A percentile compares a stretch with the other conserved stretches of the same genome.
These are phyloP conservation scores for Chlorodrepanis virens DNA, from an alignment of 2,113 vertebrate genomes.

Conservation along the genomic window DNA sequence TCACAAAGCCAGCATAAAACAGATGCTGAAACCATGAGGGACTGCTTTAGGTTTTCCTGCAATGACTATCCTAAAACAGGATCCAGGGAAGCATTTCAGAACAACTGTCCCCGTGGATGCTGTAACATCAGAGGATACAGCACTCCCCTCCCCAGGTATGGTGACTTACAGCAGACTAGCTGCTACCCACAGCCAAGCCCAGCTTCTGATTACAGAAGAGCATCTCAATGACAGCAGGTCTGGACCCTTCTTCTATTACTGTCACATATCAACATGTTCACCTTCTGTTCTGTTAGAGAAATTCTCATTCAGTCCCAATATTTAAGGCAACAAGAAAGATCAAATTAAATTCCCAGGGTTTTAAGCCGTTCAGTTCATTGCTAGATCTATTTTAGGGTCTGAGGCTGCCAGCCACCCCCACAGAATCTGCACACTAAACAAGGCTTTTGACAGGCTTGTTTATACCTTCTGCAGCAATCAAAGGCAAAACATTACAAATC, in stretches of 20 bases:
- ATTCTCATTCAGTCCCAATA: conserved; percentile 46
- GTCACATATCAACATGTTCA: conserved; percentile 37
- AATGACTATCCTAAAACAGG: neutral
- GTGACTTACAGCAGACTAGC: neutral
- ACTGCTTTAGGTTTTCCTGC: neutral
- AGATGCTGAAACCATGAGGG: neutral
- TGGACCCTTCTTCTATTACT: conserved; percentile 41
- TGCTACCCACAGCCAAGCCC: fast-evolving
- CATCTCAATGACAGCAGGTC: conserved; percentile 43
- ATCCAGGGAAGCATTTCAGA: neutral
- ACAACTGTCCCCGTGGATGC: fast-evolving
- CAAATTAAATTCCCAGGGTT: conserved; percentile 41
- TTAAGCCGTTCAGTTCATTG: conserved; percentile 13
- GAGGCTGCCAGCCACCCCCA: conserved; percentile 50
- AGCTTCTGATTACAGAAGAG: neutral
- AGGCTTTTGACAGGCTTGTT: conserved; percentile 59
- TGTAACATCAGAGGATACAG: neutral
- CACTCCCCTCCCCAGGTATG: neutral
- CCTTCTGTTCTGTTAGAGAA: conserved; percentile 53
- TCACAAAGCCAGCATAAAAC: neutral
- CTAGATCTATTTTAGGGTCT: conserved; percentile 57
- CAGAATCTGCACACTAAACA: neutral
- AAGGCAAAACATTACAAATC: conserved; percentile 49
- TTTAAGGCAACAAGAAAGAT: conserved; percentile 47
- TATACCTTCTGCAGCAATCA: conserved; percentile 47